phyloP scores from a whole-genome alignment of 2,888 invertebrate genomes.

The Beris morrisii region DNA sequence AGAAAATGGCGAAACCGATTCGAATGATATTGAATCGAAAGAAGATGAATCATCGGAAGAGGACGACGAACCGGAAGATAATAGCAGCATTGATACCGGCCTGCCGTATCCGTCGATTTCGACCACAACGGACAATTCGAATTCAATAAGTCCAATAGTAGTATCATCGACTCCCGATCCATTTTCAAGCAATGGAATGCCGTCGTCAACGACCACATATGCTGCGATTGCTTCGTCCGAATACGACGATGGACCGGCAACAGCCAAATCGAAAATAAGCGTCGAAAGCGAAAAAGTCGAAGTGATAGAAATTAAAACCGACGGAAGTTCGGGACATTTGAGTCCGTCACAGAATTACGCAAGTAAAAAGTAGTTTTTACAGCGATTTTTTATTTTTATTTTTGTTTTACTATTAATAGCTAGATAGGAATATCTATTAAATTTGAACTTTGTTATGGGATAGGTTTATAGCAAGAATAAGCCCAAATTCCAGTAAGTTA shows the following conservation, averaged over 20 bases:
- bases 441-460: no score
- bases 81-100: conserved; percentile 28
- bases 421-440: no score
- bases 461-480: no score
- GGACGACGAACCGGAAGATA: conserved; percentile 28
- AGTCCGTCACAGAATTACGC: conserved; percentile 43
- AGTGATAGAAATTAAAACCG: conserved; percentile 56
- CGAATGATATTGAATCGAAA: conserved; percentile 36
- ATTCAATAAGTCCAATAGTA: conserved; percentile 7
- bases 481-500: no score
- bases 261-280: conserved; percentile 43
- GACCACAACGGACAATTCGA: conserved; percentile 8
- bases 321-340: conserved; percentile 52
- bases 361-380: background rate
- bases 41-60: conserved; percentile 35
- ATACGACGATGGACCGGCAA: background rate
- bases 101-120: conserved; percentile 11
- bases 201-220: conserved; percentile 27
- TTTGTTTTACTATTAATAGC: background rate
- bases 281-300: conserved; percentile 54
- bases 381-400: background rate
- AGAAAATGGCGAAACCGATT: conserved; percentile 51
- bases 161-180: conserved; percentile 39
- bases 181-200: conserved; percentile 12
- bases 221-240: conserved; percentile 26